A percentile compares a stretch with the other conserved stretches of the same genome.
phyloP scores from a whole-genome alignment of 2,888 invertebrate species.

The Heliconius charithonia region DNA sequence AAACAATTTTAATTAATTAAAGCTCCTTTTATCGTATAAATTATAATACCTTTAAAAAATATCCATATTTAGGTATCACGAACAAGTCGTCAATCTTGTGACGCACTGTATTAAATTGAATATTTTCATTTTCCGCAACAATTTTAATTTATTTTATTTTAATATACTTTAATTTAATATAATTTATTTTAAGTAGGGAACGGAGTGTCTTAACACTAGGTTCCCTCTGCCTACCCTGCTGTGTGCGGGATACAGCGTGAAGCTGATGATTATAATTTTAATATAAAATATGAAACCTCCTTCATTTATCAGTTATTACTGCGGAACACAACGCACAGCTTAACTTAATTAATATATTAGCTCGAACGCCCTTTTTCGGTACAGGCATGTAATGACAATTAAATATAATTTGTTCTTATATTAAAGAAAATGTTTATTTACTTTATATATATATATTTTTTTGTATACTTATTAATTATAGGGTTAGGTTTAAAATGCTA shows the following conservation, averaged over 20 bases:
- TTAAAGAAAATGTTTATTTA: not conserved
- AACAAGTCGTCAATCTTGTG: not conserved
- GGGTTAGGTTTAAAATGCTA: not conserved
- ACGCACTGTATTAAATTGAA: not conserved
- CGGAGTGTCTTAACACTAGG: too few species aligned
- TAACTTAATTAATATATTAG: constrained; percentile 4
- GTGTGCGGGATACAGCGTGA: too few species aligned
- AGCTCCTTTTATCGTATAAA: too few species aligned
- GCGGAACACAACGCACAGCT: not conserved
- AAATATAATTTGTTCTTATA: not conserved
- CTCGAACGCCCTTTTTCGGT: constrained; percentile 3
- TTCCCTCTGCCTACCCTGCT: too few species aligned
- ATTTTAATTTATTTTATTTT: too few species aligned
- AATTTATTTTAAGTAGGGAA: too few species aligned
- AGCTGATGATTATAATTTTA: too few species aligned
- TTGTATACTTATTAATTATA: not conserved
- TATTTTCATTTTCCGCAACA: not conserved
- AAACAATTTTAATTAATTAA: too few species aligned
- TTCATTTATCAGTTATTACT: constrained; percentile 13
- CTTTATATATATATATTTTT: not conserved
- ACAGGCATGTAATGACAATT: not conserved
- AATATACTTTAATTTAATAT: too few species aligned
- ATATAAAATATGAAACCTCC: not conserved
- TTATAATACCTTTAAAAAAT: too few species aligned
- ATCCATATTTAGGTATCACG: not conserved